Percentiles rank a stretch among this genome's conserved stretches.
phyloP scores from a whole-genome alignment of 1,140 invertebrate species.

The Tetramorium alpestre region DNA sequence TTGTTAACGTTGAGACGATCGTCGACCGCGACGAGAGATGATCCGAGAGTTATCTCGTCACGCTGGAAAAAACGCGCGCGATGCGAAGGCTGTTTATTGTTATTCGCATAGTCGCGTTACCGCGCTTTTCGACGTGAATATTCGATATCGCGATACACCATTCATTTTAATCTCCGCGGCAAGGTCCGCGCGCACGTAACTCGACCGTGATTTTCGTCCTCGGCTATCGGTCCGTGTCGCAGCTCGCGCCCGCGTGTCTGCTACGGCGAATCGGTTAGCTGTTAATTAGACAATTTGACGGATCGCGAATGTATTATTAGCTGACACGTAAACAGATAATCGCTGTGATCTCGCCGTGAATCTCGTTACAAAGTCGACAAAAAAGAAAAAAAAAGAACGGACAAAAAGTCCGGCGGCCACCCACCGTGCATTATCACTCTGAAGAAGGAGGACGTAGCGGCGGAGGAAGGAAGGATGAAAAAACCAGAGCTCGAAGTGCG shows the following conservation, averaged over 20 bases:
- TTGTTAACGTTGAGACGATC: background rate
- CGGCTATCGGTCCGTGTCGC: background rate
- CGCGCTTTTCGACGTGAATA: constrained; percentile 22
- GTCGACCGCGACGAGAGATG: background rate
- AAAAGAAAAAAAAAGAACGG: background rate
- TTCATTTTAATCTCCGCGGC: constrained; percentile 70
- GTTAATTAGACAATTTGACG: background rate
- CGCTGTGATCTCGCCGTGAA: background rate
- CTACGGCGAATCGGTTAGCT: background rate
- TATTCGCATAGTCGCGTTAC: constrained; percentile 48
- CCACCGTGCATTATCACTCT: background rate
- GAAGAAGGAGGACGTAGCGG: background rate
- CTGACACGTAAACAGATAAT: background rate
- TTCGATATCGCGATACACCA: constrained; percentile 69
- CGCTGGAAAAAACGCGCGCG: background rate
- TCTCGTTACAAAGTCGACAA: background rate
- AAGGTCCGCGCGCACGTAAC: constrained; percentile 56
- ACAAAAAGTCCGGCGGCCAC: background rate
- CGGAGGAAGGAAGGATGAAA: background rate
- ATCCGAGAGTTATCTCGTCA: background rate
- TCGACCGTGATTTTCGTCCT: constrained; percentile 43
- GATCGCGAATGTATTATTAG: background rate
- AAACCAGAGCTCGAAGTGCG: constrained; percentile 43
- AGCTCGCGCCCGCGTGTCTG: background rate
- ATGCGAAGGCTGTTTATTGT: constrained; percentile 53